Conservation (phyloP, 2,113 vertebrate species). For the Hystrix brachyura region DNA sequence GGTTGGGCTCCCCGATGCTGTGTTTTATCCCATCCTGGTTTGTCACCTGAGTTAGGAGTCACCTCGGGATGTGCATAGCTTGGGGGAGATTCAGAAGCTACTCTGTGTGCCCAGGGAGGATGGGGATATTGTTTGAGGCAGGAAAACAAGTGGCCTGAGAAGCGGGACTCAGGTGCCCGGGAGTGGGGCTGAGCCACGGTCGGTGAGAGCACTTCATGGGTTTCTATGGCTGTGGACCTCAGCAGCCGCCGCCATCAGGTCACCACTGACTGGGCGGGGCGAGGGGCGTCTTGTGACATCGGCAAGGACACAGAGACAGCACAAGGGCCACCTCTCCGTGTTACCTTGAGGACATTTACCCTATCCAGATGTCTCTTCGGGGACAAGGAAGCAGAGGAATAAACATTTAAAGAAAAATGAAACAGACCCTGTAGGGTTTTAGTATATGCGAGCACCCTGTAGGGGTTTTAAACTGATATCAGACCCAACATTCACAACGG, state of each 20-base stretch:
- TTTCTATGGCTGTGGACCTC: neutral
- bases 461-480: neutral
- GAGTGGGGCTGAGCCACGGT: neutral
- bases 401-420: neutral
- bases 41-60: neutral
- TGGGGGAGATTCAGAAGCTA: neutral
- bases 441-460: neutral
- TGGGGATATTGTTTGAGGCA: neutral
- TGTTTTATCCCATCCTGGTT: neutral
- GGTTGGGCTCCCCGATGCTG: neutral
- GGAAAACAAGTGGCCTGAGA: neutral
- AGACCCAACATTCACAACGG: neutral
- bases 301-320: neutral
- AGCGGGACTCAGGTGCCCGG: neutral
- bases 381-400: neutral
- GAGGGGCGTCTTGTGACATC: neutral
- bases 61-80: neutral
- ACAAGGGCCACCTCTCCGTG: neutral
- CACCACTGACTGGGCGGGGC: neutral
- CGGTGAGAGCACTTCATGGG: rapidly evolving
- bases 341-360: neutral
- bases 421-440: neutral
- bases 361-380: neutral
- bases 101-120: neutral
- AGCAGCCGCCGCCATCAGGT: neutral